phyloP scores from a whole-genome alignment of 2,888 invertebrate species.

The Ernsta delagoae region DNA sequence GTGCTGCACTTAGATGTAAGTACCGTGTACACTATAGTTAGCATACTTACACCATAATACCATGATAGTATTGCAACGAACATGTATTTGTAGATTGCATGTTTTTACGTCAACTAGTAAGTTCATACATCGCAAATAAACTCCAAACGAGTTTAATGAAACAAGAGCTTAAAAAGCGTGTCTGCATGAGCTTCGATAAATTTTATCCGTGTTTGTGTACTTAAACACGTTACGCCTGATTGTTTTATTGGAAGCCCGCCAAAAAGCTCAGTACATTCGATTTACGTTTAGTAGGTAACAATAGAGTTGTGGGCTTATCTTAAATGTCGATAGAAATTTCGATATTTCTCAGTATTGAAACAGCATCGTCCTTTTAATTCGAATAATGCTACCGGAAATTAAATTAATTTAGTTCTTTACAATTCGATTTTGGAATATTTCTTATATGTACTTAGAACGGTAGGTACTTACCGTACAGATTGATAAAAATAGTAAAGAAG shows the following conservation, averaged over 20 bases:
- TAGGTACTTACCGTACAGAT: too few relatives aligned
- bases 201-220: slow-evolving; percentile 63
- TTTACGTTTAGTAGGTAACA: slow-evolving; percentile 36
- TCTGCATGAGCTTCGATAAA: slow-evolving; percentile 66
- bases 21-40: too few relatives aligned
- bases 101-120: slow-evolving; percentile 24
- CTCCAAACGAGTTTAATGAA: slow-evolving; percentile 51
- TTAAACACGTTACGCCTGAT: slow-evolving; percentile 67
- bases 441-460: too few relatives aligned
- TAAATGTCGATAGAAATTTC: slow-evolving; percentile 20
- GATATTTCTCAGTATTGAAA: not conserved
- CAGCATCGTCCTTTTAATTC: too few relatives aligned
- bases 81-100: not conserved
- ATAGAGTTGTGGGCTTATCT: not conserved
- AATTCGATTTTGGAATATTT: too few relatives aligned
- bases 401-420: too few relatives aligned
- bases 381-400: too few relatives aligned
- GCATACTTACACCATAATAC: too few relatives aligned
- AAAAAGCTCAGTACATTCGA: slow-evolving; percentile 59
- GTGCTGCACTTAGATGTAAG: too few relatives aligned
- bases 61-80: not conserved
- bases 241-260: slow-evolving; percentile 74
- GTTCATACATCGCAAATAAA: slow-evolving; percentile 54
- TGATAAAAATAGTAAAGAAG: too few relatives aligned
- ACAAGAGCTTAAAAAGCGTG: slow-evolving; percentile 62